Base-by-base conservation (phyloP, 1,140 invertebrate genomes). In the Drosophila murphyi region DNA sequence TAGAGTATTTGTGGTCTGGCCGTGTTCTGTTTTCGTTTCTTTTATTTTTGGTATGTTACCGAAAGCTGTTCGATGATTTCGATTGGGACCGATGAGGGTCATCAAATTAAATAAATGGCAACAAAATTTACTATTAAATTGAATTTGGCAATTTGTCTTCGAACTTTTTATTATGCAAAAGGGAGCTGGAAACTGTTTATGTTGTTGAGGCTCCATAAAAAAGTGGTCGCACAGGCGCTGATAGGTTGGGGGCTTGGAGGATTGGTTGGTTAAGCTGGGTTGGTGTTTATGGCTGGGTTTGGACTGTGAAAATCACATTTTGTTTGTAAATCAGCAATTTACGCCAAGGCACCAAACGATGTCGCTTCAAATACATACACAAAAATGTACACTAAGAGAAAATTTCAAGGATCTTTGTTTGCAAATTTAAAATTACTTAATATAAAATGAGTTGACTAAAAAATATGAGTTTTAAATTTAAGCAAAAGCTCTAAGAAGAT, bases 261-360 rank as follows among this genome's bases (percentile, higher is more conserved):
- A 10, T 20, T 20, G 7, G 5, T 4, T 12, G 51, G 51, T 41
- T 43, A 43, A 50, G 32, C 32, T 7, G 8, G 32, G 31, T 5
- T 31, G 62, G 34, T 37, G 45, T 12, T 47, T 47, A 7, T 60
- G 57, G 32, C 47, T 43, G 56, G n/a, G 51, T 41, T 39, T 45
- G 47, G 54, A 31, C 50, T 68, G 48, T 37, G 80, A 60, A 87
- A 87, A 88, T 88, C 83, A 85, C 80, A 88, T 88, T 88, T 88
- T 88, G 85, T 88, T 88, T 88, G 83, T 88, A 88, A 88, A 88
- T 88, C 83, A 88, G 83, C 83, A 89, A 88, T 88, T 88, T 88
- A 77, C 87, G 85, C 83, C 82, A 68, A 72, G 79, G 60, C 76
- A 76, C 75, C 70, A 87, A 79, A 76, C 73, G 73, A 79, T 81